These are phyloP conservation scores for Strix uralensis DNA, from an alignment of 2,113 vertebrate species.

Conservation along the genomic window DNA sequence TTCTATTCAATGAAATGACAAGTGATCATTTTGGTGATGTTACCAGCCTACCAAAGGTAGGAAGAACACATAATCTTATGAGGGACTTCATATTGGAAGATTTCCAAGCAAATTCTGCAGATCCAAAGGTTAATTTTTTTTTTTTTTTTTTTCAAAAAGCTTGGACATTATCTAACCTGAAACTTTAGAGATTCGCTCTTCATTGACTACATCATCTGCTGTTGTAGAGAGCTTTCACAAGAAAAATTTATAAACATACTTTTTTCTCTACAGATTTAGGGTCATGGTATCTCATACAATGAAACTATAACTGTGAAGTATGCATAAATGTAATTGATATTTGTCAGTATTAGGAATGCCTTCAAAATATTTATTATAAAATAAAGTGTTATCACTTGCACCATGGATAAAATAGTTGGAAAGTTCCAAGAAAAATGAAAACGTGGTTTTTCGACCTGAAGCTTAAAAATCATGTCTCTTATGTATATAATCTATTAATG, in stretches of 20 bases:
- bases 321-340: not conserved
- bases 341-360: not conserved
- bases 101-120: constrained; percentile 2
- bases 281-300: not conserved
- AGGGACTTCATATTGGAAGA: not conserved
- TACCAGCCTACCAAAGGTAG: not conserved
- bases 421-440: constrained; percentile 24
- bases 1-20: not conserved
- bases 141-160: not conserved
- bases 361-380: constrained; percentile 24
- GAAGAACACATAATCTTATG: not conserved
- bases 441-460: constrained; percentile 25
- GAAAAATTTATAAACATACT: not conserved
- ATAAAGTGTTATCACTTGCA: constrained; percentile 5
- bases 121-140: not conserved
- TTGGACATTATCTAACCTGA: not conserved
- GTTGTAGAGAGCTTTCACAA: not conserved
- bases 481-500: constrained; percentile 54
- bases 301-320: not conserved
- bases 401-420: not conserved
- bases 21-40: not conserved
- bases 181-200: not conserved
- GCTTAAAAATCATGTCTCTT: constrained; percentile 35
- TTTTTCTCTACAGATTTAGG: not conserved
- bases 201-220: not conserved